Base-by-base conservation (phyloP, 1,140 invertebrate genomes). In the Papilio xuthus region DNA sequence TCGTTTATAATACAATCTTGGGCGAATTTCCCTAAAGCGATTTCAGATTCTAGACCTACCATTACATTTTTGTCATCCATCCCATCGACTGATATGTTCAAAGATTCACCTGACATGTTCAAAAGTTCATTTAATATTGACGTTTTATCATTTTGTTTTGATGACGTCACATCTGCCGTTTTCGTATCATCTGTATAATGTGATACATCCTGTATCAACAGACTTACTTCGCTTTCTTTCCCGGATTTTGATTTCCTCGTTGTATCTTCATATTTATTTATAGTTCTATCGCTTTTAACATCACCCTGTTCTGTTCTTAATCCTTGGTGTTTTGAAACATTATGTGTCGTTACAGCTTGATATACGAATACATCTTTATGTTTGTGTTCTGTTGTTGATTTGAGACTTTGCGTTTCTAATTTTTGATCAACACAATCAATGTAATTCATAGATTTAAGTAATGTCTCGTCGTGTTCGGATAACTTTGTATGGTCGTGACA, bases 71-170 rank as follows among this genome's bases (percentile, higher is more conserved):
- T 32, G 42, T 74, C 80, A 78, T 82, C 41, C 32, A 69, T 76
- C 12, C 69, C 77, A 2, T 80, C 79, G 10, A 79, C 20, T 8
- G 71, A 78, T 50, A 78, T 71, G 60, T 76, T 42, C 20, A 83
- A 56, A 4, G 85, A 87, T n/a, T 79, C 76, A 23, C 20, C 75
- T 1, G 89, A 90, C 89, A 91, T 90, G 71, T 89, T 83, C 13
- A 90, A 78, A 32, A 89, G 80, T 73, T 89, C 84, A 79, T 84
- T 81, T 0, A 91, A 75, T 63, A 90, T 82, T 23, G 85, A 88
- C 42, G 82, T 85, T 78, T 84, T 86, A 23, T 42, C 26, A 7
- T 53, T 67, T 37, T 69, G 42, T 50, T 78, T 44, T 56, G 18
- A 28, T 28, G 26, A 26, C 26, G 13, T 10, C 4, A 8, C 12